These are phyloP conservation scores for Elephantulus edwardii DNA, from an alignment of 2,113 vertebrate species.

Conservation along the genomic window DNA sequence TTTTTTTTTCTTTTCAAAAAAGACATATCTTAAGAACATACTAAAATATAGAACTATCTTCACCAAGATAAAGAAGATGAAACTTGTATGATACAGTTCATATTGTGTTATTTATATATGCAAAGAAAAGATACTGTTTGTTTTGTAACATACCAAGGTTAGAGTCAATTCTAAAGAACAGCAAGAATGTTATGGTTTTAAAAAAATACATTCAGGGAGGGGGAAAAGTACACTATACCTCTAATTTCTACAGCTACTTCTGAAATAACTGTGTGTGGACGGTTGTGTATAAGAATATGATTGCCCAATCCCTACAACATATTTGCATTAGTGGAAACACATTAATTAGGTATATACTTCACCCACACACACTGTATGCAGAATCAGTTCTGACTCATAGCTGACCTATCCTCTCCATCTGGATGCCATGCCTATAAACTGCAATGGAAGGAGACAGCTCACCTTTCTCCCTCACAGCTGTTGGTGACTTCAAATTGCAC, in stretches of 20 bases:
- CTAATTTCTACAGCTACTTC: conserved; percentile 43
- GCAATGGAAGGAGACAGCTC: no score
- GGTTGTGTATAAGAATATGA: background rate
- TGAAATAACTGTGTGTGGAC: conserved; percentile 19
- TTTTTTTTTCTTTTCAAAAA: no score
- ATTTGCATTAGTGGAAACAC: background rate
- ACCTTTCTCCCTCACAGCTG: no score
- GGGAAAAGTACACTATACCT: background rate
- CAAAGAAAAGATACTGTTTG: conserved; percentile 6
- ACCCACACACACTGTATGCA: no score
- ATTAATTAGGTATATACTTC: background rate
- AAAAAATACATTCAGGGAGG: background rate
- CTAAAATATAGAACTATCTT: conserved; percentile 29
- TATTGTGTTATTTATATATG: conserved; percentile 23
- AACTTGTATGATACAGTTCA: conserved; percentile 26
- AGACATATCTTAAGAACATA: background rate
- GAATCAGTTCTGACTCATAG: no score
- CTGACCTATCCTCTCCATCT: no score
- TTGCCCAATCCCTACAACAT: background rate
- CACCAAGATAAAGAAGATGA: conserved; percentile 32
- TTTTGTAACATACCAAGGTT: background rate
- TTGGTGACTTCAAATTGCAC: no score
- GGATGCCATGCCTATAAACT: no score
- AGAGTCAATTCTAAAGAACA: background rate
- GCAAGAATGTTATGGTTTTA: background rate